phyloP scores from a whole-genome alignment of 2,888 invertebrate species.

The Cephalotes varians region DNA sequence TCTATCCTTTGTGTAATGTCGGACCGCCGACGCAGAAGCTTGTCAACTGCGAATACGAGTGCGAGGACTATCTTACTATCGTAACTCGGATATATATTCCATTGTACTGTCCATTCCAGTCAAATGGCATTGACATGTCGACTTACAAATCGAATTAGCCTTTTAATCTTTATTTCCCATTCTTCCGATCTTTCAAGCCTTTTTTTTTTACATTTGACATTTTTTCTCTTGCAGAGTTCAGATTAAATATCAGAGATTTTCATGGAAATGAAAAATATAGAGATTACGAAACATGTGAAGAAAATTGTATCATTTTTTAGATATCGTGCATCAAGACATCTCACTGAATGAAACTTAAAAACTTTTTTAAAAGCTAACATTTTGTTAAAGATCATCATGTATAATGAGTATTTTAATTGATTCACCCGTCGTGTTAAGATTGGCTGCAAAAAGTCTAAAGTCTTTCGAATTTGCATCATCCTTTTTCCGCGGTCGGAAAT shows the following conservation, averaged over 20 bases:
- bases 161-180: background rate
- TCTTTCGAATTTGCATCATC: background rate
- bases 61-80: slow-evolving; percentile 11
- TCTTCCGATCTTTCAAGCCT: background rate
- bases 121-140: background rate
- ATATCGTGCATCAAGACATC: background rate
- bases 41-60: slow-evolving; percentile 41
- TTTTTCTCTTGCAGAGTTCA: background rate
- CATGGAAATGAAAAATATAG: background rate
- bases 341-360: background rate
- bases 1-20: slow-evolving; percentile 52
- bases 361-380: background rate
- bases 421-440: background rate
- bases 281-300: background rate
- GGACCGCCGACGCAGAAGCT: slow-evolving; percentile 11
- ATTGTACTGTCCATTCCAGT: slow-evolving; percentile 4
- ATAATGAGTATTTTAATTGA: background rate
- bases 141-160: slow-evolving; percentile 2
- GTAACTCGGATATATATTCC: background rate
- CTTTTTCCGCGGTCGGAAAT: background rate
- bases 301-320: background rate
- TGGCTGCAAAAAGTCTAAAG: background rate
- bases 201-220: background rate
- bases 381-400: background rate
- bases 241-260: background rate